phyloP scores from a whole-genome alignment of 2,888 invertebrate genomes.

The Chironomus riparius region DNA sequence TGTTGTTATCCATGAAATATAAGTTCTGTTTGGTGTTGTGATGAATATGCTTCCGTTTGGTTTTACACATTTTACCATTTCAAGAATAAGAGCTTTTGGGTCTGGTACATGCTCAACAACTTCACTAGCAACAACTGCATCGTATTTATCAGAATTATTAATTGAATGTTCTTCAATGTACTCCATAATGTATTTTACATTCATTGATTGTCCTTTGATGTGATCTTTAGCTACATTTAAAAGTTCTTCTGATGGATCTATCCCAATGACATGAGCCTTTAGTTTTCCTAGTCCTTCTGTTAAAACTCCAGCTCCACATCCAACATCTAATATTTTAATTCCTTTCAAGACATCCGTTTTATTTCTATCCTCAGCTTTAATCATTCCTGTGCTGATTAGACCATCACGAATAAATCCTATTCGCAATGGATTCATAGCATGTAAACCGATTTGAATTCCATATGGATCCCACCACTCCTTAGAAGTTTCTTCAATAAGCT shows the following conservation, averaged over 20 bases:
- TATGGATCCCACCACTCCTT: slow-evolving; percentile 68
- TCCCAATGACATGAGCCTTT: slow-evolving; percentile 69
- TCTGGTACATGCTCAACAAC: slow-evolving; percentile 80
- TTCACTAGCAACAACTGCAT: slow-evolving; percentile 81
- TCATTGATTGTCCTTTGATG: slow-evolving; percentile 31
- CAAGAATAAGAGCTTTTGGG: slow-evolving; percentile 57
- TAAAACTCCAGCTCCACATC: slow-evolving; percentile 83
- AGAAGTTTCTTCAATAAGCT: slow-evolving; percentile 47
- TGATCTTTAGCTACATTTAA: slow-evolving; percentile 62
- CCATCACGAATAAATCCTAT: slow-evolving; percentile 68
- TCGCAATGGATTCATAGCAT: slow-evolving; percentile 65
- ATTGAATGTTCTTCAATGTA: slow-evolving; percentile 47
- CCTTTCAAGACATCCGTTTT: slow-evolving; percentile 53
- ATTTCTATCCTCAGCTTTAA: slow-evolving; percentile 39
- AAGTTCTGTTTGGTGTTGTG: slow-evolving; percentile 56
- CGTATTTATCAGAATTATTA: slow-evolving; percentile 50
- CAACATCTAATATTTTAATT: slow-evolving; percentile 73
- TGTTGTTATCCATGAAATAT: slow-evolving; percentile 58
- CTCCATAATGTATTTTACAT: slow-evolving; percentile 36
- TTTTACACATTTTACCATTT: slow-evolving; percentile 56
- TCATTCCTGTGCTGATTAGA: slow-evolving; percentile 46
- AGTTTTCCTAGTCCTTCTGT: slow-evolving; percentile 67
- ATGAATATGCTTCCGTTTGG: slow-evolving; percentile 61
- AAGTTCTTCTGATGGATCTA: slow-evolving; percentile 67
- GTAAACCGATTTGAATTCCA: slow-evolving; percentile 63